phyloP scores from a whole-genome alignment of 2,113 vertebrate genomes.

The Phaethon lepturus region DNA sequence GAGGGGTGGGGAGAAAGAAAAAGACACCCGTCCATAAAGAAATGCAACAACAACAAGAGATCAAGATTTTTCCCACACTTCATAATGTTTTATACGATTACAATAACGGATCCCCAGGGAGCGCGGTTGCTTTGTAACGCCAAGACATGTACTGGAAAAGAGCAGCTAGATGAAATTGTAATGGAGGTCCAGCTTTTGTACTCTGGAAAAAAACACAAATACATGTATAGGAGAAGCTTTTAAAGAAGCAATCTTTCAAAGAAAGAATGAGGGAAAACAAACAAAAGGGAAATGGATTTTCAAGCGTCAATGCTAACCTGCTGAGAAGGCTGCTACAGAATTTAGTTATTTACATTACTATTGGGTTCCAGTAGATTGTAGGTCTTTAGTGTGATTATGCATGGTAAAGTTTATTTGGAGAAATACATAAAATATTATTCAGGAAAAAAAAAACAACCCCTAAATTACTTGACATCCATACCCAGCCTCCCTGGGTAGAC shows the following conservation, averaged over 20 bases:
- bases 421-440: not conserved
- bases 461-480: not conserved
- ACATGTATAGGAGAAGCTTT: not conserved
- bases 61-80: constrained; percentile 41
- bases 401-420: not conserved
- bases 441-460: not conserved
- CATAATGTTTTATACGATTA: not conserved
- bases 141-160: not conserved
- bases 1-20: not conserved
- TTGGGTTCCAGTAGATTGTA: not conserved
- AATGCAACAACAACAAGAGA: not conserved
- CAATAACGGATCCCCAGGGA: constrained; percentile 16
- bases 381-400: not conserved
- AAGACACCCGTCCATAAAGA: not conserved
- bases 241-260: not conserved
- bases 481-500: not conserved
- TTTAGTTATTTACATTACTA: not conserved
- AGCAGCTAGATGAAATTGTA: not conserved
- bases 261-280: not conserved
- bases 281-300: constrained; percentile 15
- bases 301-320: not conserved
- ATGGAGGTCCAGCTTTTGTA: not conserved
- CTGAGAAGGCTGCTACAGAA: not conserved
- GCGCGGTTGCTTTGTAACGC: not conserved
- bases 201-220: constrained; percentile 7